phyloP scores from a whole-genome alignment of 2,113 vertebrate species.

The Pantherophis guttatus region DNA sequence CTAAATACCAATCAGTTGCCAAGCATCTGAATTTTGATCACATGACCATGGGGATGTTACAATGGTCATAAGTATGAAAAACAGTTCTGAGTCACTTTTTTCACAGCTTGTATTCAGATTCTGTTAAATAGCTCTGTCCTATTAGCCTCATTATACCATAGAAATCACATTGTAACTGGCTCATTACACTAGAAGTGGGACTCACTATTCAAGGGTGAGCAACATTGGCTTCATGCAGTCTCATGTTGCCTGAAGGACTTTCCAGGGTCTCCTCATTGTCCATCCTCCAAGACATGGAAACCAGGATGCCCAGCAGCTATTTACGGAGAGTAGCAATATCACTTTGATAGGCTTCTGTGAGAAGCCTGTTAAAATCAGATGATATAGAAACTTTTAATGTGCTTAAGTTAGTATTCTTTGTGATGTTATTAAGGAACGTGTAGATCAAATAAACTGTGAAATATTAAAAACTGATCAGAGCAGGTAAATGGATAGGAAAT shows the following conservation, averaged over 20 bases:
- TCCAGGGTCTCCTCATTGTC: not conserved
- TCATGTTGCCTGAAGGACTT: not conserved
- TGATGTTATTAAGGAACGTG: not conserved
- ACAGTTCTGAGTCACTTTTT: no score
- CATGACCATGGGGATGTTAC: no score
- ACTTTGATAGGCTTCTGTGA: not conserved
- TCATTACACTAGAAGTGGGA: not conserved
- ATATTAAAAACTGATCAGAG: not conserved
- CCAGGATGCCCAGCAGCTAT: not conserved
- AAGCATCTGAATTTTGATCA: no score
- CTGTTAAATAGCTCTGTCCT: slow-evolving; percentile 6
- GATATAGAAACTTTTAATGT: not conserved
- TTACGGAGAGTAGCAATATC: not conserved
- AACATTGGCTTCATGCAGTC: not conserved
- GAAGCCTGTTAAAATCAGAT: not conserved
- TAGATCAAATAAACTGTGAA: not conserved
- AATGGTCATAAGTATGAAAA: no score
- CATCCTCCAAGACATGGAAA: not conserved
- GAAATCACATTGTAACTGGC: slow-evolving; percentile 10
- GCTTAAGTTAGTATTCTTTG: not conserved
- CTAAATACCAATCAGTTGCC: no score
- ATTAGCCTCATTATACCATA: slow-evolving; percentile 22
- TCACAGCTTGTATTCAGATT: not conserved
- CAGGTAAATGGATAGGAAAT: not conserved
- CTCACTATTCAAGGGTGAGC: not conserved